Percentiles rank a stretch among this genome's conserved stretches.
Conservation (phyloP, 2,888 invertebrate species). For the Ethmia dodecea region DNA sequence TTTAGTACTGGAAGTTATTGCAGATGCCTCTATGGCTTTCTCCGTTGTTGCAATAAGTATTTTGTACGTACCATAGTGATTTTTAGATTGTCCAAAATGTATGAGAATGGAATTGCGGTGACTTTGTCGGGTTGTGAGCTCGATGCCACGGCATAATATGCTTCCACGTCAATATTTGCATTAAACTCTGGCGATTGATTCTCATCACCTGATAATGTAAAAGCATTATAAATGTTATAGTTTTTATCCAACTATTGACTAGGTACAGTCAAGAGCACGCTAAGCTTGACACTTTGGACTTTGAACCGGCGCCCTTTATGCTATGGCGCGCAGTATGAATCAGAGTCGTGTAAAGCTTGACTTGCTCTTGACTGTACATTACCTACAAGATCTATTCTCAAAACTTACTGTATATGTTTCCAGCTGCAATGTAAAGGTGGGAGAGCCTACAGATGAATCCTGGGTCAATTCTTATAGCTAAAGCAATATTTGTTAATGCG, state of each 20-base stretch:
- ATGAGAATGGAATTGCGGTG: constrained; percentile 53
- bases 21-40: no score
- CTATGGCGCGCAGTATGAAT: no score
- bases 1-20: no score
- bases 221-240: no score
- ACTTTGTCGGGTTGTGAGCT: constrained; percentile 48
- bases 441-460: constrained; percentile 79
- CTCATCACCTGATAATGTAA: constrained; percentile 30
- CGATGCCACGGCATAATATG: constrained; percentile 44
- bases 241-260: no score
- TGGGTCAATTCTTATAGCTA: constrained; percentile 83
- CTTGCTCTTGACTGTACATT: no score
- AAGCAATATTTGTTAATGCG: constrained; percentile 87
- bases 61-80: background rate
- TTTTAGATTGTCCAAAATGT: background rate
- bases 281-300: no score
- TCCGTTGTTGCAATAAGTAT: no score
- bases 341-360: no score
- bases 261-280: no score
- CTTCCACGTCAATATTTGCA: constrained; percentile 51
- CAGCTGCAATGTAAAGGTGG: constrained; percentile 87
- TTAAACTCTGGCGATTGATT: constrained; percentile 49
- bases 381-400: no score
- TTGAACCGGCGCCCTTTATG: no score
- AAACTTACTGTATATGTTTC: constrained; percentile 82